Conservation (phyloP, 2,888 invertebrate genomes). For the Pseudolycoriella hygida region DNA sequence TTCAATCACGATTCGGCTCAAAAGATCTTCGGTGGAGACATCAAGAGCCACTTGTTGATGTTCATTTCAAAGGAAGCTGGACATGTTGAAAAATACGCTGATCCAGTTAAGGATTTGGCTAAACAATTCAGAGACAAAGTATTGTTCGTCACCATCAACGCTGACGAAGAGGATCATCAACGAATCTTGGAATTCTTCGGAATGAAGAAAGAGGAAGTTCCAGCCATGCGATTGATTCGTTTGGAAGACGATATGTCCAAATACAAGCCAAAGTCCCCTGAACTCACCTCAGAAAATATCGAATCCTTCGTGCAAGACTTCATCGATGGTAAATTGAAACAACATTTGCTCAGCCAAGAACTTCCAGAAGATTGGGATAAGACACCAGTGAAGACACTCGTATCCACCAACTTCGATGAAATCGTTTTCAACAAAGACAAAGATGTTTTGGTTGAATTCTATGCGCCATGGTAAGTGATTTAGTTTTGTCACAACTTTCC, state of each 20-base stretch:
- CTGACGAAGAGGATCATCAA: slow-evolving; percentile 88
- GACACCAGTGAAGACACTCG: slow-evolving; percentile 78
- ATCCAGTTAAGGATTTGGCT: slow-evolving; percentile 66
- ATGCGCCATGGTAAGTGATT: slow-evolving; percentile 87
- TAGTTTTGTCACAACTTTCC: neutral
- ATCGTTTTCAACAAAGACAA: slow-evolving; percentile 76
- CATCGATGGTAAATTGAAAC: slow-evolving; percentile 83
- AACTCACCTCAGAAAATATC: slow-evolving; percentile 21
- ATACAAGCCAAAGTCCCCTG: slow-evolving; percentile 63
- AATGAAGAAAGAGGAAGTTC: slow-evolving; percentile 84
- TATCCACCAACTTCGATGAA: slow-evolving; percentile 88
- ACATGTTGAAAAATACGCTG: slow-evolving; percentile 62
- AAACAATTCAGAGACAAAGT: slow-evolving; percentile 81
- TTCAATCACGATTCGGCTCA: slow-evolving; percentile 96
- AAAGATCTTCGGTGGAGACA: slow-evolving; percentile 95
- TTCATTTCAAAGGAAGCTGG: slow-evolving; percentile 87
- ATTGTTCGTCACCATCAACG: slow-evolving; percentile 88
- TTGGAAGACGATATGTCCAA: slow-evolving; percentile 96
- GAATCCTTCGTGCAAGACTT: slow-evolving; percentile 72
- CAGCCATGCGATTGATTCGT: slow-evolving; percentile 79
- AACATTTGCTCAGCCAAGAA: slow-evolving; percentile 86
- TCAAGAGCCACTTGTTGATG: slow-evolving; percentile 89
- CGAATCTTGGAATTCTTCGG: slow-evolving; percentile 99
- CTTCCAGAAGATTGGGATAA: slow-evolving; percentile 96
- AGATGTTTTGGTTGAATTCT: slow-evolving; percentile 95